Evolutionary conservation across 2,113 vertebrate genomes (phyloP), one percentile per base, ranked within the genome.

Genomic region (Tretioscincus oriximinensis): DNA sequence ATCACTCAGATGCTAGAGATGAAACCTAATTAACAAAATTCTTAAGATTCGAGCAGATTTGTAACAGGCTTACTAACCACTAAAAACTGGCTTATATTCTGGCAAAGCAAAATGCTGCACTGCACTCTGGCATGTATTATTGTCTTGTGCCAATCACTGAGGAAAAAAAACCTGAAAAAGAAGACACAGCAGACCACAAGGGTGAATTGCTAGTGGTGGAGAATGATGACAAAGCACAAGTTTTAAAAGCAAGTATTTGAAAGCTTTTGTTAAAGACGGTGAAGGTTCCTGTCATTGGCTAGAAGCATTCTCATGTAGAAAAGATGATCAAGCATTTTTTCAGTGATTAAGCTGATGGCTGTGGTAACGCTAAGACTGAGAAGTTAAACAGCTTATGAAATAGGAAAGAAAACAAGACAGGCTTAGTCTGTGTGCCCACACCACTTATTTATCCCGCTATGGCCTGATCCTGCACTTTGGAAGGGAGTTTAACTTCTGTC

Each of bases 21-120:
- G 20, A 64, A 84, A 70, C 68, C 35, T 83, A 80, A 80, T 81
- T 83, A 86, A 88, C 81, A 78, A 90, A 89, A 87, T 60, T 80
- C 76, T 41, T 41, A 68, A 35, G 21, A 35, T 79, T 88, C 89
- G 68, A n/a, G 11, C 78, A 73, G 71, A 82, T 80, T 84, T 87
- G 76, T 73, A 72, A 78, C 79, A 78, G 77, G 81, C 74, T 83
- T 80, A 75, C 69, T 90, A 79, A 77, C 74, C 63, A 41, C 76
- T 82, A 84, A 84, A 90, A 87, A 72, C 67, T 75, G 72, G 71
- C 51, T 31, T 14, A 68, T 63, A 84, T 78, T 83, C 29, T 81
- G 73, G 81, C 84, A 81, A 90, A 89, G 67, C 70, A 73, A 88
- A 83, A 88, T 81, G 63, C 82, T 78, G 72, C 69, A 51, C 58